phyloP scores from a whole-genome alignment of 2,113 vertebrate species.

The Pangasianodon gigas region DNA sequence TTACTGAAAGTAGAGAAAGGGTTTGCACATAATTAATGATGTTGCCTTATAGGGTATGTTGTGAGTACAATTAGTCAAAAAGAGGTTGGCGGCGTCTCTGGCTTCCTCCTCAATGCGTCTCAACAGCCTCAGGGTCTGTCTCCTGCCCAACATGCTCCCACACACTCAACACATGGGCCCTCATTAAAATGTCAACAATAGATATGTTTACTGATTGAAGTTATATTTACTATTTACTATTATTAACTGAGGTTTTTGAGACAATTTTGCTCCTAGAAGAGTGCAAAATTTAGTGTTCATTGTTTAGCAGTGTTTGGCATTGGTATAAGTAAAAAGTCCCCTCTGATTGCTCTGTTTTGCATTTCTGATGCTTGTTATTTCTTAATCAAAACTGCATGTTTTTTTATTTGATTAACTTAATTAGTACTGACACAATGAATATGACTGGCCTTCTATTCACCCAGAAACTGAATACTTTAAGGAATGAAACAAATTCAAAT shows the following conservation, averaged over 20 bases:
- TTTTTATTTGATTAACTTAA: constrained; percentile 27
- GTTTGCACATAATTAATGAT: constrained; percentile 42
- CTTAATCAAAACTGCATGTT: background rate
- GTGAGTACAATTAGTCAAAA: constrained; percentile 54
- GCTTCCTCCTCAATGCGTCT: constrained; percentile 60
- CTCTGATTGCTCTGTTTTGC: background rate
- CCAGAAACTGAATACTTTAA: background rate
- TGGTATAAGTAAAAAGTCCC: background rate
- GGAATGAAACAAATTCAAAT: background rate
- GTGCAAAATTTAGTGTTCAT: background rate
- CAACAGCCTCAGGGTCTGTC: constrained; percentile 66
- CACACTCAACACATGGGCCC: constrained; percentile 2
- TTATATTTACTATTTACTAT: background rate
- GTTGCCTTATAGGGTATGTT: constrained; percentile 31
- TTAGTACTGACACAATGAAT: constrained; percentile 7
- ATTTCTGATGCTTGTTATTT: constrained; percentile 38
- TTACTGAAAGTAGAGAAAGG: constrained; percentile 38
- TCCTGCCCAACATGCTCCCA: constrained; percentile 38
- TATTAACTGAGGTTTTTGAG: background rate
- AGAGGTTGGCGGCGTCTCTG: constrained; percentile 67
- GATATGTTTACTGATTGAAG: background rate
- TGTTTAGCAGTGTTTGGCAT: background rate
- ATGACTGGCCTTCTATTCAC: background rate
- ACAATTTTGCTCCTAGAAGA: background rate
- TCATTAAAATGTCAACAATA: background rate